These are phyloP conservation scores for Asobara japonica DNA, from an alignment of 1,140 invertebrate species.

Conservation along the genomic window DNA sequence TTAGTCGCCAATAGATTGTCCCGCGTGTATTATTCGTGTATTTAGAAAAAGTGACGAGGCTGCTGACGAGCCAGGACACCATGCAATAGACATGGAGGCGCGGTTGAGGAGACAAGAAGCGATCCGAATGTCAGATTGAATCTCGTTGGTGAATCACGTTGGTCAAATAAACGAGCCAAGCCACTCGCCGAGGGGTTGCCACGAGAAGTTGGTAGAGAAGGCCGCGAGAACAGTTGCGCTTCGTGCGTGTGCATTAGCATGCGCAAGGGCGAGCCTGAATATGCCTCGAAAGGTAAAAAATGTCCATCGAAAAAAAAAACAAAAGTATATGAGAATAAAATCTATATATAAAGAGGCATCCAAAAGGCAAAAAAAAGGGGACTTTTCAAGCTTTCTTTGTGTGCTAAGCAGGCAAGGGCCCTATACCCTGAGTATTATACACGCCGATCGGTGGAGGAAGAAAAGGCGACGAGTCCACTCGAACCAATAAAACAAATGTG, in stretches of 20 bases:
- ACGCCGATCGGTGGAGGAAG: conserved; percentile 4
- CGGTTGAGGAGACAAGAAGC: conserved; percentile 48
- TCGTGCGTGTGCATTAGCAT: conserved; percentile 60
- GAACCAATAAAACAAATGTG: neutral
- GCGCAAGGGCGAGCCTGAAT: conserved; percentile 47
- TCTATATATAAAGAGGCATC: neutral
- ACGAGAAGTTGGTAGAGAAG: conserved; percentile 33
- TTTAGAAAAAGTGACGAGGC: conserved; percentile 21
- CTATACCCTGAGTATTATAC: conserved; percentile 30
- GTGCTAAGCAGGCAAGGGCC: conserved; percentile 54
- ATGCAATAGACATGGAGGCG: conserved; percentile 22
- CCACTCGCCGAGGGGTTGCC: neutral
- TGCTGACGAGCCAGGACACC: conserved; percentile 21
- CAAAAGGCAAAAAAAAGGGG: too few species aligned
- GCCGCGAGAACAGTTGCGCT: conserved; percentile 58
- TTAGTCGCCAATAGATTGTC: neutral
- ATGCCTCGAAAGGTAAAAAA: conserved; percentile 9
- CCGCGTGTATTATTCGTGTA: neutral
- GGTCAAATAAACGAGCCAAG: conserved; percentile 52
- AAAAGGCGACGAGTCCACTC: neutral
- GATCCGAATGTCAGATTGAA: conserved; percentile 59
- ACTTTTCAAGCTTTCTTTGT: conserved; percentile 59
- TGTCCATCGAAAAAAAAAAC: neutral
- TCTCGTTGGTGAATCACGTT: conserved; percentile 61
- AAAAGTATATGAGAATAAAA: conserved; percentile 18